Conservation (phyloP, 2,888 invertebrate species). For the Microplitis deprimator region DNA sequence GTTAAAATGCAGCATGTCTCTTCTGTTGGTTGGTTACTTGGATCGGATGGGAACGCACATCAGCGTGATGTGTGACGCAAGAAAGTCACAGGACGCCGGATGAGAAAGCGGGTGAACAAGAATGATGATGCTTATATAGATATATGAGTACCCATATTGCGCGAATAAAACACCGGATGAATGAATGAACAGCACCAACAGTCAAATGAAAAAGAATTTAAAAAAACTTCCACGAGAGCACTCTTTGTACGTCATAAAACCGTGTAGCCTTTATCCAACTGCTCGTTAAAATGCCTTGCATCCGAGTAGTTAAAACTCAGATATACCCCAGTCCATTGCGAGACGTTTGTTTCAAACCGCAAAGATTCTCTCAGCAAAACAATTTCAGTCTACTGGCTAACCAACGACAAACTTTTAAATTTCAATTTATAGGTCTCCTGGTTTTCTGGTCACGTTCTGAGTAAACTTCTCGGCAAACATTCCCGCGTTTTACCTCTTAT, state of each 20-base stretch:
- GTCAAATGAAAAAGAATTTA: constrained; percentile 7
- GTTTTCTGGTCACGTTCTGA: constrained; percentile 29
- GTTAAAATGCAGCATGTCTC: neutral
- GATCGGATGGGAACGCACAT: constrained; percentile 28
- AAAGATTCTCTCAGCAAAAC: neutral
- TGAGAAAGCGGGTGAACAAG: constrained; percentile 32
- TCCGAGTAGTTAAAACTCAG: neutral
- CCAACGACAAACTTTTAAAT: neutral
- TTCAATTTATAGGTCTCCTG: constrained; percentile 23
- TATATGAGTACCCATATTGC: constrained; percentile 19
- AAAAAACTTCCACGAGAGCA: constrained; percentile 6
- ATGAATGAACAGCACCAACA: constrained; percentile 15
- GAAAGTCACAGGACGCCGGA: constrained; percentile 32
- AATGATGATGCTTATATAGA: constrained; percentile 3
- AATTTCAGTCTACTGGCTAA: neutral
- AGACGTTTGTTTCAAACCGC: constrained; percentile 2
- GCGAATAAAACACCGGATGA: constrained; percentile 21
- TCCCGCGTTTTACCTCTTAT: constrained; percentile 30
- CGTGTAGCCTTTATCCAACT: constrained; percentile 2
- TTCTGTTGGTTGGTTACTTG: neutral
- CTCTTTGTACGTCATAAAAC: constrained; percentile 16
- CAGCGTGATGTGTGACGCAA: constrained; percentile 34
- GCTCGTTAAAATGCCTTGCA: constrained; percentile 4
- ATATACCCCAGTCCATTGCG: neutral
- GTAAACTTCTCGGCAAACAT: constrained; percentile 38